Base-by-base conservation (phyloP, 2,113 vertebrate species). In the Chaetodon auriga region DNA sequence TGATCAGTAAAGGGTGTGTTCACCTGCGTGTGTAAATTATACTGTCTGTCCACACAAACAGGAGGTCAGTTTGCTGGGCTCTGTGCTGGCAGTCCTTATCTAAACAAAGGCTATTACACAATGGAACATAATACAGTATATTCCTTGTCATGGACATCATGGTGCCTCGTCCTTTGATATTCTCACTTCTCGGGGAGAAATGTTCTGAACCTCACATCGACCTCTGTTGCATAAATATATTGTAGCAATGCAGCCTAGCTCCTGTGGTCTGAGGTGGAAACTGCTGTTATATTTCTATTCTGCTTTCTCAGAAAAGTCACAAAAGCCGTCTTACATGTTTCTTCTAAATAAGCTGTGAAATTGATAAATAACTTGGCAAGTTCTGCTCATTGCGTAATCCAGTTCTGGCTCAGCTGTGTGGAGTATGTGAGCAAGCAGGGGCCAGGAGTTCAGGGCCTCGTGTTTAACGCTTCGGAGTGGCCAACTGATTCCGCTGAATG, bases 211-310 rank as follows among this genome's bases (percentile, higher is more conserved):
- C 66, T 82, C 60, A 80, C 70, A 46, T 65, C 60, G 38, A 74
- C 51, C 73, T 83, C 78, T 79, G 68, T 74, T 85, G 84, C 16
- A 78, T 84, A 83, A 84, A 72, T n/a, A 81, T 36, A 61, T 23
- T 73, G 41, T 18, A 61, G 72, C 61, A 78, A 62, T 74, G 75
- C 79, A n/a, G 41, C 46, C 43, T 30, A 21, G 21, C 72, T 58
- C 83, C 83, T 62, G 79, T 19, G 23, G 84, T 78, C 73, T 55
- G 38, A 62, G 45, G 58, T 45, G 66, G 58, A 68, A 43, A 46
- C 45, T 43, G 23, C 43, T 65, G 53, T 58, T 64, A 25, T 53
- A 75, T 71, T 79, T 57, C 61, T 74, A 78, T 21, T 35, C 43
- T 12, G 45, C 74, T 38, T 79, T 87, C 69, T 79, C 15, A 46